Evolutionary conservation across 2,113 vertebrate species (phyloP).

Genomic region (Pterophyllum scalare): DNA sequence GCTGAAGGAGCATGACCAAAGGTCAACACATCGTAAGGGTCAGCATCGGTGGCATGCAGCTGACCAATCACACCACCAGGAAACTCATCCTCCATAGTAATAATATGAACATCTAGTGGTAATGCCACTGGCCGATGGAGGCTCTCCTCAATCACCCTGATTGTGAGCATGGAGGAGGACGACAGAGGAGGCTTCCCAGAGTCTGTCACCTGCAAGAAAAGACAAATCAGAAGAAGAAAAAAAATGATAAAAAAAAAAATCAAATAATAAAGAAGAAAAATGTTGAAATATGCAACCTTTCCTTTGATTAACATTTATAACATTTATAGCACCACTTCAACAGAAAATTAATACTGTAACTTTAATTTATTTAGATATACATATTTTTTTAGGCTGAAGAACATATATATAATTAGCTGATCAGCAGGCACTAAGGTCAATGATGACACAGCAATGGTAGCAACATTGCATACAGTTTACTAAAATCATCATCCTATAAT

Average conservation of each 20-base stretch:
- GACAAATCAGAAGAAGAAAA: not conserved
- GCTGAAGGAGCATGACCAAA: constrained; percentile 88
- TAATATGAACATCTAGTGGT: constrained; percentile 92
- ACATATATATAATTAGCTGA: too few species aligned
- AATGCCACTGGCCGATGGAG: constrained; percentile 91
- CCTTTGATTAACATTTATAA: too few species aligned
- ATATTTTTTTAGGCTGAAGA: too few species aligned
- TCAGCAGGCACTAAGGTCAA: not conserved
- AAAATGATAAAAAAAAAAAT: not conserved
- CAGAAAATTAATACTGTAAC: too few species aligned
- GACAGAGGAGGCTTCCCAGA: constrained; percentile 90
- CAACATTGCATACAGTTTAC: not conserved
- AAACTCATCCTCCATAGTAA: constrained; percentile 98
- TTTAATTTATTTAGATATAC: too few species aligned
- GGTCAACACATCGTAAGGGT: constrained; percentile 92
- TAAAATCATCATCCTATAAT: not conserved
- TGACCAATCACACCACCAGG: constrained; percentile 96
- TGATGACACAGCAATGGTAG: not conserved
- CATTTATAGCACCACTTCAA: too few species aligned
- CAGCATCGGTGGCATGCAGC: constrained; percentile 94
- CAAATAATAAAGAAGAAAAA: not conserved
- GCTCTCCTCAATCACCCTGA: constrained; percentile 96
- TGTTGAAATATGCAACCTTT: not conserved
- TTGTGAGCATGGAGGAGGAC: constrained; percentile 85
- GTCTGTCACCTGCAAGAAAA: constrained; percentile 85